Conservation (phyloP, 1,140 invertebrate species). For the Megalonaias nervosa region DNA sequence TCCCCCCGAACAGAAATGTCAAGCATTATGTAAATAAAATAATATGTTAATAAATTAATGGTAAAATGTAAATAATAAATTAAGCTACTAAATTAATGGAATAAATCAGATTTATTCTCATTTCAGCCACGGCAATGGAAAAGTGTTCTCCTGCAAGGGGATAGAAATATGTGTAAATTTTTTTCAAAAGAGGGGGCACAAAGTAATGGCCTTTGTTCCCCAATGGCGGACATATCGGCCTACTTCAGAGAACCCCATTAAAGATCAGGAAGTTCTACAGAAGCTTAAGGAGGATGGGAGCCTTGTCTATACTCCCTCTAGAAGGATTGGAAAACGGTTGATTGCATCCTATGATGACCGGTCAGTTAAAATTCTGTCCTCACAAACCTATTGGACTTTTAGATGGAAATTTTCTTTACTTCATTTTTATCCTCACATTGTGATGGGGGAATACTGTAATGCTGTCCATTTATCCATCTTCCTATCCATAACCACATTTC, state of each 20-base stretch:
- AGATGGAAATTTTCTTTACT: no score
- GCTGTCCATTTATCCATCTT: no score
- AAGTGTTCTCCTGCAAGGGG: slow-evolving; percentile 93
- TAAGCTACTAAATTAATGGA: no score
- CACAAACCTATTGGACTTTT: no score
- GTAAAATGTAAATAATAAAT: no score
- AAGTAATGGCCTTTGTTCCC: slow-evolving; percentile 96
- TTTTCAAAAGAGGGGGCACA: slow-evolving; percentile 63
- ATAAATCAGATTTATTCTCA: not conserved
- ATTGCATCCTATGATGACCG: slow-evolving; percentile 92
- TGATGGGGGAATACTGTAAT: no score
- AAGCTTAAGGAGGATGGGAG: slow-evolving; percentile 89
- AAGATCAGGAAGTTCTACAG: slow-evolving; percentile 88
- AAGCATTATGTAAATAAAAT: no score
- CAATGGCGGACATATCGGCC: slow-evolving; percentile 76
- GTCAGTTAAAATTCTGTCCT: slow-evolving; percentile 67
- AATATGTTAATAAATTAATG: no score
- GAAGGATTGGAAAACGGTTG: slow-evolving; percentile 84
- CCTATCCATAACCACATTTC: no score
- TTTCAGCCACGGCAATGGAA: slow-evolving; percentile 94
- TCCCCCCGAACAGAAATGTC: no score
- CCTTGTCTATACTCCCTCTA: slow-evolving; percentile 94
- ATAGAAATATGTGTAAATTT: slow-evolving; percentile 86
- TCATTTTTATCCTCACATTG: no score
- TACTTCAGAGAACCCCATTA: slow-evolving; percentile 43